Conservation (phyloP, 2,113 vertebrate species). For the Myocastor coypus region DNA sequence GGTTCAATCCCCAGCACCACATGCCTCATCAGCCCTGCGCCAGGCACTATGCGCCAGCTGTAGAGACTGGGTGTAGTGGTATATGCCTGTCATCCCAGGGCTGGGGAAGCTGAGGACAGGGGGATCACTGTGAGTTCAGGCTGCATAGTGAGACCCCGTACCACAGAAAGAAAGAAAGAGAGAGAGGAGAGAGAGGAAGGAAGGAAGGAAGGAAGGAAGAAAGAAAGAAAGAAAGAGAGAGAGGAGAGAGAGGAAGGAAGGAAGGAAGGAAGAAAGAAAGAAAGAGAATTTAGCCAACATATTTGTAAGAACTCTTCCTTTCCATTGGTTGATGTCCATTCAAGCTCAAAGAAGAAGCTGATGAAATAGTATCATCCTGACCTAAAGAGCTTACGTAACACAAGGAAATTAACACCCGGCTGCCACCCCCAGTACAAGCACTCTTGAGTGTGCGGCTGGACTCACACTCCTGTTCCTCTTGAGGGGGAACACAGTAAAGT, state of each 20-base stretch:
- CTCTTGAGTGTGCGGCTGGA: neutral
- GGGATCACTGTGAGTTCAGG: no score
- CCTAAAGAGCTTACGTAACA: constrained; percentile 39
- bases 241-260: no score
- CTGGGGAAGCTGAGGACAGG: no score
- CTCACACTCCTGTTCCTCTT: neutral
- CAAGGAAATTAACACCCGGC: neutral
- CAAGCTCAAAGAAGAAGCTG: neutral
- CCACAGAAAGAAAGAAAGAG: no score
- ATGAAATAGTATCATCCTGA: neutral
- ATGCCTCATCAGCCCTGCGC: no score
- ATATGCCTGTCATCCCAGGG: no score
- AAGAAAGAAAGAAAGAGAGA: no score
- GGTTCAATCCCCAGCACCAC: no score
- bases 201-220: no score
- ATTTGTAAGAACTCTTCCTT: constrained; percentile 26
- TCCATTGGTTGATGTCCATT: neutral
- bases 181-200: neutral
- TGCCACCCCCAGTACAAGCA: neutral
- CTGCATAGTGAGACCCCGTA: no score
- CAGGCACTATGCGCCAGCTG: no score
- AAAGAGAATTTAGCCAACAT: neutral
- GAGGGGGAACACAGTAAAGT: neutral
- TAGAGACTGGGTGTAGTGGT: no score
- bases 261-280: neutral